Evolutionary conservation across 2,888 invertebrate genomes (phyloP), one percentile per base, ranked within the genome.

Genomic region (Dicroscelio sp.): DNA sequence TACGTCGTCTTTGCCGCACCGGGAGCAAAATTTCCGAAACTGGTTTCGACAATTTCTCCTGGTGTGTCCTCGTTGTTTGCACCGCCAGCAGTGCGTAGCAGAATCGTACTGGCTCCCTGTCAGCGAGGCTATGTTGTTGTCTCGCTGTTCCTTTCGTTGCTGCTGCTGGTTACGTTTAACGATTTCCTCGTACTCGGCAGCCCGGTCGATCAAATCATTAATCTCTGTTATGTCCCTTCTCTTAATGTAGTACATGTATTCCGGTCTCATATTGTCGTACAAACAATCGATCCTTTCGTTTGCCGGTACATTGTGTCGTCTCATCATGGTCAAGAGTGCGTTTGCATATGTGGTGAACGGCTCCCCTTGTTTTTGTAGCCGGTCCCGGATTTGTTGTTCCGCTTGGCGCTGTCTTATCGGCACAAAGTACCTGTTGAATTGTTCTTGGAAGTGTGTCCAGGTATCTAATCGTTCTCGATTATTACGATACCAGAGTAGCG

Each of bases 401-500:
- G 14, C 14, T 38, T 38, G 43, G 43, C 43, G 43, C 10, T 38
- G n/a, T 38, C 14, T 12, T 8, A 38, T 38, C 14, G 75, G 76
- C 0, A 55, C 17, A 23, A 23, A 85, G n/a, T 17, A 38, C 4
- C 20, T n/a, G 31, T 35, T 38, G 8, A 85, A 55, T 20, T 43
- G 30, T 1, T 20, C 4, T 4, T 4, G 6, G 27, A 85, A 85
- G 0, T 48, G 48, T 12, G 25, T 27, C 67, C 85, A 76, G 3
- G 67, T 67, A 2, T 35, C 8, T 14, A 43, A 76, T 1, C 1
- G 3, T 2, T 25, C 38, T 25, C 25, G 30, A 23, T 85, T 52
- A 25, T 85, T 85, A 10, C 76, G 76, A n/a, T 67, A 85, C 76
- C 55, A 78, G 4, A 67, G 23, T 0, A 85, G 55, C 4, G 85